Conservation (phyloP, 2,797 vertebrate genomes). For the Clarias pachynema region DNA sequence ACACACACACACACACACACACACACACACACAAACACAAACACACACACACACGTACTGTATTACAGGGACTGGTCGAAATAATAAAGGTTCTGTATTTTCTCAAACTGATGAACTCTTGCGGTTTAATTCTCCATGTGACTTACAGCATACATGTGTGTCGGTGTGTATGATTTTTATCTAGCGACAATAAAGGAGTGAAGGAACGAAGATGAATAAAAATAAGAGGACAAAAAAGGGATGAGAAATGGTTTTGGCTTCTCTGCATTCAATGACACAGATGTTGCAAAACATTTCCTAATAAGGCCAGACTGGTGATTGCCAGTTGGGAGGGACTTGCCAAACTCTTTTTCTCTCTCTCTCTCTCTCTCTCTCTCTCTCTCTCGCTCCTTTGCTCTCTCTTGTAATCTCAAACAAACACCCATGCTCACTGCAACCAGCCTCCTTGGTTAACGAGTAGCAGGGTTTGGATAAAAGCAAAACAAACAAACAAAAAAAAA, state of each 20-base stretch:
- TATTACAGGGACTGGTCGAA: background rate
- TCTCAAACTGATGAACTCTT: background rate
- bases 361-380: background rate
- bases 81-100: background rate
- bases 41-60: background rate
- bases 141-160: background rate
- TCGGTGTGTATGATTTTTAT: background rate
- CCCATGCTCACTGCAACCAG: conserved; percentile 31
- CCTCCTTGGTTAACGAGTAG: conserved; percentile 8
- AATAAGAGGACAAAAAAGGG: background rate
- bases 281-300: conserved; percentile 71
- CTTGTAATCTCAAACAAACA: conserved; percentile 31
- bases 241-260: conserved; percentile 44
- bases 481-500: background rate
- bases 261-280: conserved; percentile 50
- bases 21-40: no score
- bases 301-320: conserved; percentile 69
- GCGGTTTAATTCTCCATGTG: background rate
- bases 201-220: background rate
- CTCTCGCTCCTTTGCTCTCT: background rate
- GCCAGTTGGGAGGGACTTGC: conserved; percentile 31
- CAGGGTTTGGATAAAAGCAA: conserved; percentile 1
- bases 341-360: background rate
- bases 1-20: no score
- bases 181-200: background rate